phyloP scores from a whole-genome alignment of 2,797 vertebrate species.

The Tiaroga cobitis region DNA sequence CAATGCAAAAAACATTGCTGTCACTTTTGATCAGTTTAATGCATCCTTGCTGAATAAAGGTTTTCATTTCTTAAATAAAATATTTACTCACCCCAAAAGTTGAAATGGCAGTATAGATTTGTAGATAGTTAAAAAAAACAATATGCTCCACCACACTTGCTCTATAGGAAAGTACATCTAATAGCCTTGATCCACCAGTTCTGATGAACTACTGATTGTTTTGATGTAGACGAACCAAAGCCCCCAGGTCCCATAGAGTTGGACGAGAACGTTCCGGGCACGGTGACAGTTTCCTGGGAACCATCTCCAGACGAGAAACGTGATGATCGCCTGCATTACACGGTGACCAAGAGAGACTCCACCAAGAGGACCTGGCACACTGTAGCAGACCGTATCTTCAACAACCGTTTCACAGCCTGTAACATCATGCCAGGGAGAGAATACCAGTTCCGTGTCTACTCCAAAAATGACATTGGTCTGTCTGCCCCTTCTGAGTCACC shows the following conservation, averaged over 20 bases:
- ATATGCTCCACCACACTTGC: not conserved
- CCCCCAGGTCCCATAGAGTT: constrained; percentile 83
- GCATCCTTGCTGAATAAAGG: not conserved
- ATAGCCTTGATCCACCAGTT: not conserved
- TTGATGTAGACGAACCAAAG: constrained; percentile 83
- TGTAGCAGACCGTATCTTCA: constrained; percentile 85
- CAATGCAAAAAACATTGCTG: not conserved
- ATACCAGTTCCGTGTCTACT: constrained; percentile 90
- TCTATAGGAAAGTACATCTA: not conserved
- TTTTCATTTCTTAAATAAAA: not conserved
- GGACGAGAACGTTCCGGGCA: constrained; percentile 84
- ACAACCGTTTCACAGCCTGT: constrained; percentile 87
- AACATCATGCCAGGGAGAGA: constrained; percentile 85
- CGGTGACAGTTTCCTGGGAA: constrained; percentile 88
- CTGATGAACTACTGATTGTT: constrained; percentile 19
- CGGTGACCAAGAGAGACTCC: constrained; percentile 84
- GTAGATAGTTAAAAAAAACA: not conserved
- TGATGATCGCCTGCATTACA: constrained; percentile 83
- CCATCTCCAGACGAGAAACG: constrained; percentile 86
- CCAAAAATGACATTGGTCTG: constrained; percentile 87
- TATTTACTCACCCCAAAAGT: not conserved
- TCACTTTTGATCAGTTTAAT: not conserved
- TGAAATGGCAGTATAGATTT: not conserved
- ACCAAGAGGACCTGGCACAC: constrained; percentile 79
- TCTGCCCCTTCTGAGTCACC: constrained; percentile 84